Evolutionary conservation across 2,113 vertebrate genomes (phyloP).

Genomic region (Sprattus sprattus): DNA sequence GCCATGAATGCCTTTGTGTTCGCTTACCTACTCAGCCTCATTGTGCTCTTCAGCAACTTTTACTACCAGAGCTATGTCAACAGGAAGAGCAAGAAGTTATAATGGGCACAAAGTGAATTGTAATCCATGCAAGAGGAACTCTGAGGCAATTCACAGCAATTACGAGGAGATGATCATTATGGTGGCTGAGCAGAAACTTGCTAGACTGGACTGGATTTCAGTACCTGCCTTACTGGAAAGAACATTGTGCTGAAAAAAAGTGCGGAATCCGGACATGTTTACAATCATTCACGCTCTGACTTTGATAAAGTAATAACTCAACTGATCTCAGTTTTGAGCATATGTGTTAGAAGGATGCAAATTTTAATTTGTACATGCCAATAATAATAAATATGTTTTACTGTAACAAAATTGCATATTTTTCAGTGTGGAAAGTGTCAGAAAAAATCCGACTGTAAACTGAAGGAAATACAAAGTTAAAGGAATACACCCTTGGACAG

Average conservation of each 20-base stretch:
- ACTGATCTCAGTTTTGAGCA: not conserved
- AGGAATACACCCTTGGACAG: too few species aligned
- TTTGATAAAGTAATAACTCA: not conserved
- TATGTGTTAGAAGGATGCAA: not conserved
- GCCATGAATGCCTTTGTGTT: slow-evolving; percentile 66
- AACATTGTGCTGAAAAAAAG: not conserved
- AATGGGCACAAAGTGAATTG: not conserved
- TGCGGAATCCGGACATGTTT: not conserved
- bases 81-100: slow-evolving; percentile 64
- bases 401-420: too few species aligned
- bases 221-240: not conserved
- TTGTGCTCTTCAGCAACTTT: slow-evolving; percentile 73
- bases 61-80: slow-evolving; percentile 65
- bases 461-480: too few species aligned
- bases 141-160: not conserved
- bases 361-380: not conserved
- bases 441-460: not conserved
- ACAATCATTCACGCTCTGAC: not conserved
- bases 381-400: too few species aligned
- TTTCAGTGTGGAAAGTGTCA: not conserved
- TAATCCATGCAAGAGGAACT: not conserved
- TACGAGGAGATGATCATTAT: not conserved
- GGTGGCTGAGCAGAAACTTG: too few species aligned
- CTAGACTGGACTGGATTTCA: not conserved
- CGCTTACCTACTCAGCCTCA: slow-evolving; percentile 69